A percentile compares a stretch with the other conserved stretches of the same genome.
Evolutionary conservation across 2,888 invertebrate genomes (phyloP).

Genomic region (Ochropacha duplaris): DNA sequence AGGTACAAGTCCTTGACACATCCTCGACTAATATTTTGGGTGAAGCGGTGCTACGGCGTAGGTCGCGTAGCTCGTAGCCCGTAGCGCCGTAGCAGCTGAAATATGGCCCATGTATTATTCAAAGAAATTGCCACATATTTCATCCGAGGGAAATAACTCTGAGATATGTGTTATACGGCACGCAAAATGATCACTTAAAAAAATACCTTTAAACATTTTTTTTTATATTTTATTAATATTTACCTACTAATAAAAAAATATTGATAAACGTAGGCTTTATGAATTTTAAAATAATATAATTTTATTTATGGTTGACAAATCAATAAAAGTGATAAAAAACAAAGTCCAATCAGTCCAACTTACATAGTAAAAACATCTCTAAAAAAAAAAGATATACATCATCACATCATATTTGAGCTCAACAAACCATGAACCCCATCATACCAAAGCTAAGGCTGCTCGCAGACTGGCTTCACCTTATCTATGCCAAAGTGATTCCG

Average conservation of each 20-base stretch:
- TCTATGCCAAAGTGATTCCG: conserved; percentile 63
- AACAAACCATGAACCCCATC: conserved; percentile 13
- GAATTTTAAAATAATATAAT: too few relatives aligned
- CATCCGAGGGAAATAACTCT: conserved; percentile 81
- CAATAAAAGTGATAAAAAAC: too few relatives aligned
- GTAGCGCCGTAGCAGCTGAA: conserved; percentile 68
- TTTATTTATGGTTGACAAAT: too few relatives aligned
- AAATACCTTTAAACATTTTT: background rate
- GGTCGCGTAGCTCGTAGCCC: conserved; percentile 33
- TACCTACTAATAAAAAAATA: background rate
- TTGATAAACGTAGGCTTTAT: too few relatives aligned
- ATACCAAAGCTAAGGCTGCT: conserved; percentile 27
- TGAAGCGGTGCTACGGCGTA: conserved; percentile 50
- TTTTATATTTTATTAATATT: conserved; percentile 15
- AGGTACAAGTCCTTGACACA: conserved; percentile 47
- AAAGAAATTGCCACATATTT: conserved; percentile 85
- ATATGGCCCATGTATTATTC: conserved; percentile 85
- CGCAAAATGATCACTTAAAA: conserved; percentile 38
- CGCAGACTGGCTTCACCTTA: conserved; percentile 54
- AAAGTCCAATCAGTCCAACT: too few relatives aligned
- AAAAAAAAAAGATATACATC: conserved; percentile 17
- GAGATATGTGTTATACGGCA: conserved; percentile 64
- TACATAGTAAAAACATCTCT: background rate
- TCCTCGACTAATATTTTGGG: conserved; percentile 39
- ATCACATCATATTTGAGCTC: conserved; percentile 7